These are phyloP conservation scores for Gymnosoma rotundatum DNA, from an alignment of 2,888 invertebrate genomes.

Conservation along the genomic window DNA sequence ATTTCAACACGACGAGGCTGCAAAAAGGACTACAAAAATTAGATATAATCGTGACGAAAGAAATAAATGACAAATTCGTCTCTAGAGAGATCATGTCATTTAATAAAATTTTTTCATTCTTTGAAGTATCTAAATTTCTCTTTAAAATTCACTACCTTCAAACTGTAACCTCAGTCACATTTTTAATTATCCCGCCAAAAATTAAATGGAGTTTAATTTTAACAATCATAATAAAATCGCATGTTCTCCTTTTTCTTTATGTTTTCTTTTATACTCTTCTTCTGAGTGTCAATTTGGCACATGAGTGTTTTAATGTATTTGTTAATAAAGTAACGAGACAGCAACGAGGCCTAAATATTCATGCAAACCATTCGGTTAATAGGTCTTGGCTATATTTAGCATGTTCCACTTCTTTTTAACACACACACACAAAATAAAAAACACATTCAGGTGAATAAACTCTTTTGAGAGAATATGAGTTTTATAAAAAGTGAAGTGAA, in stretches of 20 bases:
- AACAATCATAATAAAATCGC: neutral
- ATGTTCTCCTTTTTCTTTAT: neutral
- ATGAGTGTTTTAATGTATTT: too few species aligned
- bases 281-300: neutral
- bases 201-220: neutral
- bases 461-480: neutral
- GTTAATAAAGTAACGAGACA: neutral
- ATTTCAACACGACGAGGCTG: too few species aligned
- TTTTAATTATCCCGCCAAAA: slow-evolving; percentile 25
- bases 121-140: too few species aligned
- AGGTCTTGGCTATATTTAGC: slow-evolving; percentile 54
- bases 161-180: neutral
- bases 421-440: neutral
- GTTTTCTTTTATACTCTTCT: neutral
- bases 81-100: too few species aligned
- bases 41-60: too few species aligned
- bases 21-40: too few species aligned
- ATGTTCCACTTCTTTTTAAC: slow-evolving; percentile 46
- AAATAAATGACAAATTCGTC: too few species aligned
- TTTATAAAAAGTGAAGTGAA: slow-evolving; percentile 4
- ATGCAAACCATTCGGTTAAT: slow-evolving; percentile 28
- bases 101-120: too few species aligned
- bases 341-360: slow-evolving; percentile 4
- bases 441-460: slow-evolving; percentile 47
- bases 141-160: neutral